These are phyloP conservation scores for Rachycentron canadum DNA, from an alignment of 2,797 vertebrate species.

Conservation along the genomic window DNA sequence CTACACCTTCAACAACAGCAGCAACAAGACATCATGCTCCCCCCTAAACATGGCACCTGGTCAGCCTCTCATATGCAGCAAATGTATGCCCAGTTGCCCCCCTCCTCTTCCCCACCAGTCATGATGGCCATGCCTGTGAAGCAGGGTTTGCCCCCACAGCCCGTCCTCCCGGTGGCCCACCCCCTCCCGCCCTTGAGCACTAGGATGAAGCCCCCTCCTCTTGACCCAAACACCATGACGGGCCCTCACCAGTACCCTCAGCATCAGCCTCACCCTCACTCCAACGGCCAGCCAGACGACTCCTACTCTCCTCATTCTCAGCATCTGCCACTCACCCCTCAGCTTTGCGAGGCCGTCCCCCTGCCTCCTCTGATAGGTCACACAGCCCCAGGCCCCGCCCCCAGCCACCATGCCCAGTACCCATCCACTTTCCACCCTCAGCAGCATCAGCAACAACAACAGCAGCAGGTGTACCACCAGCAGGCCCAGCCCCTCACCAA, in stretches of 20 bases:
- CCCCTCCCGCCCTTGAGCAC: slow-evolving; percentile 84
- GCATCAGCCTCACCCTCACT: slow-evolving; percentile 70
- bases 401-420: slow-evolving; percentile 78
- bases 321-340: slow-evolving; percentile 74
- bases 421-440: slow-evolving; percentile 83
- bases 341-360: slow-evolving; percentile 82
- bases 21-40: slow-evolving; percentile 75
- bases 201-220: slow-evolving; percentile 80
- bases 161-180: slow-evolving; percentile 82
- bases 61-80: slow-evolving; percentile 85
- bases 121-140: slow-evolving; percentile 83
- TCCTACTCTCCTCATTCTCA: slow-evolving; percentile 80
- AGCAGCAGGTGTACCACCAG: slow-evolving; percentile 86
- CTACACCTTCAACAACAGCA: slow-evolving; percentile 73
- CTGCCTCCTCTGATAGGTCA: slow-evolving; percentile 80
- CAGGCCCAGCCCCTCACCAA: slow-evolving; percentile 83
- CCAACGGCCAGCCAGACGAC: slow-evolving; percentile 82
- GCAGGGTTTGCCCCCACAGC: slow-evolving; percentile 81
- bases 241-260: slow-evolving; percentile 74
- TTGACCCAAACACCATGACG: slow-evolving; percentile 66
- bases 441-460: slow-evolving; percentile 80
- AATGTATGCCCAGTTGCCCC: slow-evolving; percentile 82
- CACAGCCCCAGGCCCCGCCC: slow-evolving; percentile 77
- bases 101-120: slow-evolving; percentile 82
- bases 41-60: slow-evolving; percentile 86